These are phyloP conservation scores for Oophaga pumilio DNA, from an alignment of 2,113 vertebrate species.

Conservation along the genomic window DNA sequence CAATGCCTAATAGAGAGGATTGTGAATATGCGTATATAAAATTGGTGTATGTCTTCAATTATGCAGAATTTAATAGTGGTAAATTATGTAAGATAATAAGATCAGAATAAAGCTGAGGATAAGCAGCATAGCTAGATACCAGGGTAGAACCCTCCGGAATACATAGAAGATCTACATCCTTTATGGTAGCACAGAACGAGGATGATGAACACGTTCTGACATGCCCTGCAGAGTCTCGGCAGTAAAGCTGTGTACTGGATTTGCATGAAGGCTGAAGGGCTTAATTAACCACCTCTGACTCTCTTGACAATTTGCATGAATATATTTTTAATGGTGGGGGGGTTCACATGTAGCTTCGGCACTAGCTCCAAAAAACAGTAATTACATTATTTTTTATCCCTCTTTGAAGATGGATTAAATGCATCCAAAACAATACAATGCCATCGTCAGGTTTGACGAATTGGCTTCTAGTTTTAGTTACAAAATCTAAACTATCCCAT, in stretches of 20 bases:
- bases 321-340: slow-evolving; percentile 26
- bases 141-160: not conserved
- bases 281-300: slow-evolving; percentile 45
- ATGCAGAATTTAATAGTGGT: too few relatives aligned
- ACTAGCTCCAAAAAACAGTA: not conserved
- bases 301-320: slow-evolving; percentile 39
- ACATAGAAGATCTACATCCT: not conserved
- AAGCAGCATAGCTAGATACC: not conserved
- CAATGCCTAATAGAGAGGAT: too few relatives aligned
- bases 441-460: not conserved
- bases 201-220: slow-evolving; percentile 47
- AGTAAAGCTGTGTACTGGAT: slow-evolving; percentile 11
- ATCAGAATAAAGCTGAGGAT: not conserved
- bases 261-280: slow-evolving; percentile 46
- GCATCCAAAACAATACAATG: not conserved
- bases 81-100: not conserved
- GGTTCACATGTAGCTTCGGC: slow-evolving; percentile 3
- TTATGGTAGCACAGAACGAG: not conserved
- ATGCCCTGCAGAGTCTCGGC: slow-evolving; percentile 42
- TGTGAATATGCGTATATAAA: too few relatives aligned
- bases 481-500: not conserved
- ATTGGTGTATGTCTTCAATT: too few relatives aligned
- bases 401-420: not conserved
- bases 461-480: not conserved
- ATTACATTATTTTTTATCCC: not conserved